Conservation (phyloP, 2,113 vertebrate species). For the Girardinichthys multiradiatus region DNA sequence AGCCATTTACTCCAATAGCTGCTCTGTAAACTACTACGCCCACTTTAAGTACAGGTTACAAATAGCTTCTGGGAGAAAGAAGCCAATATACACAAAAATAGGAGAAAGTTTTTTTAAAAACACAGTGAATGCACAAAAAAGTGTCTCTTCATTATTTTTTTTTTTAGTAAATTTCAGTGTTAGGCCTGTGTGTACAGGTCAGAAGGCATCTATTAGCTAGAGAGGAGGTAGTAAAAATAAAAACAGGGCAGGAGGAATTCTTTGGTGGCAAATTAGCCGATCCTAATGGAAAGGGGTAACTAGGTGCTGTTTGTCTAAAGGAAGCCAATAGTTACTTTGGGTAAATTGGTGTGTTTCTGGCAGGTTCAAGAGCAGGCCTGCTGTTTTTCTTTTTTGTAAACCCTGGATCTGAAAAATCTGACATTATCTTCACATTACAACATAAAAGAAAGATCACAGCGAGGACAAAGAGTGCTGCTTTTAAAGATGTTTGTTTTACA, state of each 20-base stretch:
- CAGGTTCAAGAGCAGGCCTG: slow-evolving; percentile 54
- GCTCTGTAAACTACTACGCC: slow-evolving; percentile 74
- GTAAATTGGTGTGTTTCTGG: slow-evolving; percentile 66
- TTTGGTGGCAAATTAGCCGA: slow-evolving; percentile 70
- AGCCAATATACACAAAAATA: slow-evolving; percentile 49
- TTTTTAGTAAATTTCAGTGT: slow-evolving; percentile 60
- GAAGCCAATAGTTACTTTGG: slow-evolving; percentile 70
- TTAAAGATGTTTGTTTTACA: slow-evolving; percentile 35
- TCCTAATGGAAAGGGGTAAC: slow-evolving; percentile 67
- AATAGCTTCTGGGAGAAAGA: slow-evolving; percentile 56
- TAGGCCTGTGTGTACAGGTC: slow-evolving; percentile 24
- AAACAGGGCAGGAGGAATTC: slow-evolving; percentile 68
- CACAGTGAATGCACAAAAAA: slow-evolving; percentile 52
- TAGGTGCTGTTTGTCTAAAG: slow-evolving; percentile 60
- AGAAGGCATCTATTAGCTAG: slow-evolving; percentile 48
- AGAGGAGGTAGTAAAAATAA: slow-evolving; percentile 73
- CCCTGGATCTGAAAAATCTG: slow-evolving; percentile 37
- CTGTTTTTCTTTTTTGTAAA: slow-evolving; percentile 39
- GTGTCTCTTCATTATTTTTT: slow-evolving; percentile 48
- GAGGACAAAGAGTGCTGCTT: slow-evolving; percentile 13
- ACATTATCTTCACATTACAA: slow-evolving; percentile 45
- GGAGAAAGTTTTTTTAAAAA: slow-evolving; percentile 41
- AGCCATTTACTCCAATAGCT: slow-evolving; percentile 72
- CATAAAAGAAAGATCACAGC: slow-evolving; percentile 38
- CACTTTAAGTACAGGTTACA: slow-evolving; percentile 76